Evolutionary conservation across 2,888 invertebrate species (phyloP), one percentile per base, ranked within the genome.

Genomic region (Poecilobothrus nobilitatus): DNA sequence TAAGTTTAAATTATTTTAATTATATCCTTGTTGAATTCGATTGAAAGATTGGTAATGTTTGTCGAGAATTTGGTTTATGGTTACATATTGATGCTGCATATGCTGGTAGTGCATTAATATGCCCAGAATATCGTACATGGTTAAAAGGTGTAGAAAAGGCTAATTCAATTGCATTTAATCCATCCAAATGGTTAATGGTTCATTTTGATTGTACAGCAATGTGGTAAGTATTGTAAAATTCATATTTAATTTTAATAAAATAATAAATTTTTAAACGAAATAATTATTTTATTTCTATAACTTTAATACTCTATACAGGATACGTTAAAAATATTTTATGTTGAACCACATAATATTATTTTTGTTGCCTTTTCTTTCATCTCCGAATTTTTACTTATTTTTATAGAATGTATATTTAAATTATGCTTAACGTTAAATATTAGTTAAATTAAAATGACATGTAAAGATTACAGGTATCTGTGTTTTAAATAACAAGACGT

Each of bases 141-240:
- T 81, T 97, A 77, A 87, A 89, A 71, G 97, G 97, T 7, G 89
- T 97, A n/a, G 92, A 96, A 77, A 84, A 88, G 74, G 97, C 93
- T 0, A 91, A 97, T 78, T 98, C 98, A 0, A 91, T 98, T 73
- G 97, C 97, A 3, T 98, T 98, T 81, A 99, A 99, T 82, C 96
- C 98, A 0, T 97, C 97, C 70, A 99, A 99, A 81, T 98, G 98
- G 95, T 83, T 99, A 80, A 94, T 99, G 95, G 94, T 98, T 10
- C 96, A 98, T 82, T 99, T 99, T 74, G 99, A 99, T 81, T 99
- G 98, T 79, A 97, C 98, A 0, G 96, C 96, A 1, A 92, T 99
- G 93, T 99, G 98, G 97, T 96, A 84, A 84, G 85, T 76, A n/a
- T 64, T 62, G 2, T 20, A 18, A 62, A 27, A n/a, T n/a, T n/a